These are phyloP conservation scores for Bergia puertoricense DNA, from an alignment of 92 coral and sea anemone species.

Conservation along the genomic window DNA sequence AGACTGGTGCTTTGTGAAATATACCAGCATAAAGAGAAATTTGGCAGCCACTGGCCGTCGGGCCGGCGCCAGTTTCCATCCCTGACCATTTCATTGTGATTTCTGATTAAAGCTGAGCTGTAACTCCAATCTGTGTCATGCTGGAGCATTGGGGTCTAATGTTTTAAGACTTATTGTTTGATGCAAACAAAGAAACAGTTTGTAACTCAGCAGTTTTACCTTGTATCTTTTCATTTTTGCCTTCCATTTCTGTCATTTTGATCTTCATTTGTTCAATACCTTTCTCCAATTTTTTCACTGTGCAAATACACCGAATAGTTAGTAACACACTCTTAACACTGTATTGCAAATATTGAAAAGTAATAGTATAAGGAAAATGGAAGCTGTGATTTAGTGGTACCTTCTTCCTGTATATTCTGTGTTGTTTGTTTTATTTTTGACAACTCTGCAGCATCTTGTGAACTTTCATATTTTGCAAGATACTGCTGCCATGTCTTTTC, in stretches of 20 bases:
- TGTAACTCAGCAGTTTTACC: conserved; percentile 46
- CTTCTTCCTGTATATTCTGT: conserved; percentile 54
- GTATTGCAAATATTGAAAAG: background rate
- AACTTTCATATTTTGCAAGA: conserved; percentile 68
- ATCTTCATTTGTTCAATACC: conserved; percentile 57
- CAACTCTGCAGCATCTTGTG: conserved; percentile 71
- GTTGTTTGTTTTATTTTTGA: conserved; percentile 66
- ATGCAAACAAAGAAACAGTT: background rate
- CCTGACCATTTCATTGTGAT: too few relatives aligned
- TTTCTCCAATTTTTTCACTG: conserved; percentile 62
- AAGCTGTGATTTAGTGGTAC: conserved; percentile 43
- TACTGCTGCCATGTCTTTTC: conserved; percentile 81
- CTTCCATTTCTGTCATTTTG: conserved; percentile 66
- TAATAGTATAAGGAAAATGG: background rate
- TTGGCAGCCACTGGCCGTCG: too few relatives aligned
- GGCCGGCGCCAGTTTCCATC: too few relatives aligned
- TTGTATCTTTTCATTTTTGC: conserved; percentile 70
- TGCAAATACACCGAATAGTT: background rate
- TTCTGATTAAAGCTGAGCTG: too few relatives aligned
- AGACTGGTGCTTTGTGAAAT: too few relatives aligned
- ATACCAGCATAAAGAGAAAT: too few relatives aligned
- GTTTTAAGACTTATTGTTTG: too few relatives aligned
- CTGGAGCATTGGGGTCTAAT: too few relatives aligned
- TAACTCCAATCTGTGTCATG: too few relatives aligned
- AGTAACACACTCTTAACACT: background rate